Percentiles rank a stretch among this genome's conserved stretches.
Conservation (phyloP, 1,140 invertebrate genomes). For the Aphelenchoides besseyi region DNA sequence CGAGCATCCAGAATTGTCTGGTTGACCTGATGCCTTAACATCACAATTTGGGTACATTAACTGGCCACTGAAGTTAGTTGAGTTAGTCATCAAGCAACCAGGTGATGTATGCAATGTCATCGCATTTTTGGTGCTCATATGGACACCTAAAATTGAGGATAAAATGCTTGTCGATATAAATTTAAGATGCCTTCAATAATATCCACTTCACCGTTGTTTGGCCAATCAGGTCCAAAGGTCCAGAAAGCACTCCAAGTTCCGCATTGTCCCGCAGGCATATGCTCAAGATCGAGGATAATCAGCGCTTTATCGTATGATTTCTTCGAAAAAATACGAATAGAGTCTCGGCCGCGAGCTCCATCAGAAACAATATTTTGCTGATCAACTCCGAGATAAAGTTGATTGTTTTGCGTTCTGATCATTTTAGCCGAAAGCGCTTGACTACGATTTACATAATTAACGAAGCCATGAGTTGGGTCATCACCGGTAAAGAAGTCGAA, state of each 20-base stretch:
- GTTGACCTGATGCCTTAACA: neutral
- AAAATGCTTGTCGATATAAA: neutral
- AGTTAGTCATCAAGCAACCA: neutral
- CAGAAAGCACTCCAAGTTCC: slow-evolving; percentile 15
- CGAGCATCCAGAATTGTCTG: neutral
- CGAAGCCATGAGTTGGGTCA: slow-evolving; percentile 16
- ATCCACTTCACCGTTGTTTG: slow-evolving; percentile 4
- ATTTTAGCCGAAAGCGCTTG: neutral
- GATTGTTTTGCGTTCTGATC: neutral
- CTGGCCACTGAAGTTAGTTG: neutral
- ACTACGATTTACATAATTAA: slow-evolving; percentile 14
- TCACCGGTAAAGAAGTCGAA: neutral
- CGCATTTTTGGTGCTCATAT: neutral
- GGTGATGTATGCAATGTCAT: slow-evolving; percentile 14
- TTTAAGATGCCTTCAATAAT: slow-evolving; percentile 10
- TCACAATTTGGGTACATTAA: neutral
- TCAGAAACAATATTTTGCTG: neutral
- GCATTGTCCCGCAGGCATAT: neutral
- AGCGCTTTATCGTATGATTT: neutral
- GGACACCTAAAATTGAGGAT: slow-evolving; percentile 2
- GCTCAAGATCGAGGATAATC: neutral
- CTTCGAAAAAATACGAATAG: slow-evolving; percentile 1
- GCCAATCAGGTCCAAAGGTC: slow-evolving; percentile 9
- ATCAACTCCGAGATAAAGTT: slow-evolving; percentile 14
- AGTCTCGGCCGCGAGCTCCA: neutral